These are phyloP conservation scores for Colostygia pectinataria DNA, from an alignment of 2,888 invertebrate genomes.

Conservation along the genomic window DNA sequence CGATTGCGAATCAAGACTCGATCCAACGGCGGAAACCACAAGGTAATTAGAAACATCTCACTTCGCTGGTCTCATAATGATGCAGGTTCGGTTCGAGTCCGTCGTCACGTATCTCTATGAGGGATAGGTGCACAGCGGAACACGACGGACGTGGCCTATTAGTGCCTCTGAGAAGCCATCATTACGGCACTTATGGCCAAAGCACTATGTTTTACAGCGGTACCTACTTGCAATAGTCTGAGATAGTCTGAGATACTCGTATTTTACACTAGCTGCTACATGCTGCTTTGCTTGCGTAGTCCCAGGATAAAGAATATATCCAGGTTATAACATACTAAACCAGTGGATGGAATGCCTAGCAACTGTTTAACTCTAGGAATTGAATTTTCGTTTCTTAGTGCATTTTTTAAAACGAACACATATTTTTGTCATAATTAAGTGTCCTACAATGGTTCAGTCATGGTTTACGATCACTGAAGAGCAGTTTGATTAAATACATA, in stretches of 20 bases:
- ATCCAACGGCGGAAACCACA: conserved; percentile 1
- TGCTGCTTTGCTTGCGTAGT: too few relatives aligned
- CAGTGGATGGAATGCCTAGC: too few relatives aligned
- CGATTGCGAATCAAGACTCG: too few relatives aligned
- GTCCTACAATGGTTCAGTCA: too few relatives aligned
- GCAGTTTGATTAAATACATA: conserved; percentile 31
- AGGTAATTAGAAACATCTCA: conserved; percentile 22
- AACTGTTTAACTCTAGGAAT: too few relatives aligned
- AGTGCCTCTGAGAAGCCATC: conserved; percentile 49
- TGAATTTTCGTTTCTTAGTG: too few relatives aligned
- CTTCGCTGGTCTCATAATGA: conserved; percentile 19
- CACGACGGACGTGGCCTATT: conserved; percentile 51
- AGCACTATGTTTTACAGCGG: conserved; percentile 1
- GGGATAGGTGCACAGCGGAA: conserved; percentile 44
- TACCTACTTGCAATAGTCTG: conserved; percentile 6
- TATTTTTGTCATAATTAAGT: too few relatives aligned
- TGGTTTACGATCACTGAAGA: conserved; percentile 21
- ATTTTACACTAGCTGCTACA: too few relatives aligned
- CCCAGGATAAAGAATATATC: too few relatives aligned
- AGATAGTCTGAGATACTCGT: too few relatives aligned
- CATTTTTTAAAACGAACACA: too few relatives aligned
- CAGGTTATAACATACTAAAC: too few relatives aligned
- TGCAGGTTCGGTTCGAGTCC: conserved; percentile 12
- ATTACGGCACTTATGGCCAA: conserved; percentile 51
- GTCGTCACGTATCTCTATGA: conserved; percentile 23